Conservation (phyloP, 2,797 vertebrate species). For the Onychomys arenicola region DNA sequence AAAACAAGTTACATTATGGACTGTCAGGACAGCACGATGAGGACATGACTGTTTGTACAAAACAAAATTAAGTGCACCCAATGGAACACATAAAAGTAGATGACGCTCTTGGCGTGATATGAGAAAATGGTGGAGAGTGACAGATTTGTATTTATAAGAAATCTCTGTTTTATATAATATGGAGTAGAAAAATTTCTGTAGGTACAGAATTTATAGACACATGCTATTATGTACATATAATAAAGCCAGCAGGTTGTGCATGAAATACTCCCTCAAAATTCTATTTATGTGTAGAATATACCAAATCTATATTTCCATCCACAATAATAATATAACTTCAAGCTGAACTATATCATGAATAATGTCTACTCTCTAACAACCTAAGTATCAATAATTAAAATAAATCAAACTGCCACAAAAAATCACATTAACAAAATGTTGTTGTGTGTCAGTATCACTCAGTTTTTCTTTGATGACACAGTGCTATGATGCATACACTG, state of each 20-base stretch:
- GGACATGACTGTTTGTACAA: neutral
- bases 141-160: neutral
- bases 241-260: neutral
- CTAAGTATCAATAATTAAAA: constrained; percentile 89
- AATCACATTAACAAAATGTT: constrained; percentile 87
- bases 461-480: constrained; percentile 1
- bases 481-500: neutral
- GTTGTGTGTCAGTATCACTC: neutral
- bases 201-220: neutral
- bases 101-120: neutral
- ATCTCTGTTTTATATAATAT: neutral
- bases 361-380: constrained; percentile 87
- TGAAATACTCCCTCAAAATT: neutral
- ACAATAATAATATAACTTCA: constrained; percentile 89
- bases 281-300: constrained; percentile 83
- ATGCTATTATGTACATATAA: neutral
- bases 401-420: constrained; percentile 90
- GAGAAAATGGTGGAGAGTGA: neutral
- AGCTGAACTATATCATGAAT: constrained; percentile 90
- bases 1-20: neutral
- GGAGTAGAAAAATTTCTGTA: neutral
- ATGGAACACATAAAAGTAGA: neutral
- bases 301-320: constrained; percentile 90
- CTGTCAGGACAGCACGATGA: neutral
- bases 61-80: constrained; percentile 37